Base-by-base conservation (phyloP, 1,140 invertebrate genomes). In the Drosophila grimshawi region DNA sequence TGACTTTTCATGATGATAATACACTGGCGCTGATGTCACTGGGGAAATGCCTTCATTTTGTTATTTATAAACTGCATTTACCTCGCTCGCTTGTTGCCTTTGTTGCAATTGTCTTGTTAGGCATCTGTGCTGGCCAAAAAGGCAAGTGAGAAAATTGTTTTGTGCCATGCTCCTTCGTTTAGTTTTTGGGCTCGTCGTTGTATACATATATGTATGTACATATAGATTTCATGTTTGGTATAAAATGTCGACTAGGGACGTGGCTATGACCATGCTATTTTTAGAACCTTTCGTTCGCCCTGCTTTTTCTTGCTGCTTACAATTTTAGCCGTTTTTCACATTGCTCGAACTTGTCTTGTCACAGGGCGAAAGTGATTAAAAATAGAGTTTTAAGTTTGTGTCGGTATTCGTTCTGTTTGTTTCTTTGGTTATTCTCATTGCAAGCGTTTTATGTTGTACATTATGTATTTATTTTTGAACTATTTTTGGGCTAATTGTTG, bases 21-120 rank as follows among this genome's bases (percentile, higher is more conserved):
- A 69, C 67, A 69, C 67, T 62, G 64, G 55, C 61, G 80, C 80
- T 88, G 85, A 89, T 89, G 85, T 89, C 85, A 89, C 74, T 55
- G 70, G 65, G 86, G 81, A 89, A 89, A 89, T 88, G 80, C 77
- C 65, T 88, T 85, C 43, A 73, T 78, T 89, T 61, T 59, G 69
- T 76, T 89, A 85, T 89, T 90, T 85, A 79, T 89, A 81, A 71
- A 85, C 52, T 85, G 78, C 83, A 86, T 74, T 88, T 65, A 57
- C 41, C 51, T 60, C 65, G 62, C 53, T 35, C 49, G 19, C 80
- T 63, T 63, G 7, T 69, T 57, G 19, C 37, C 43, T 39, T 43
- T 45, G 63, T 37, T 51, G 60, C 61, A 53, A 63, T 86, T 78
- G 70, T 86, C 61, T 74, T 78, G 68, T 66, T 63, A 55, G 65